phyloP scores from a whole-genome alignment of 2,888 invertebrate genomes.

The Noctua fimbriata region DNA sequence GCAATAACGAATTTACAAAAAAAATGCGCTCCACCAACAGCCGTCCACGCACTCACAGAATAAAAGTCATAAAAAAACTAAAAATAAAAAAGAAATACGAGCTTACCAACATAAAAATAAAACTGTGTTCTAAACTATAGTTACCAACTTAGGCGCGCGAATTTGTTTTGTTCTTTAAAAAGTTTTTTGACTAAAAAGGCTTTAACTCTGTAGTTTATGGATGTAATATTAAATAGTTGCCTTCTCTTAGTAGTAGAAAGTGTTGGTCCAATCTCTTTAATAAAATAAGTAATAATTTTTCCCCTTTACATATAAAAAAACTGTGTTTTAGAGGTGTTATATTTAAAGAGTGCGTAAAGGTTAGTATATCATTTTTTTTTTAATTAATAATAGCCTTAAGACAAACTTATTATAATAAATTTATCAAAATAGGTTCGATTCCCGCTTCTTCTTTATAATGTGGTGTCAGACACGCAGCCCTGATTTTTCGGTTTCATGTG shows the following conservation, averaged over 20 bases:
- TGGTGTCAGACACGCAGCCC: too few species aligned
- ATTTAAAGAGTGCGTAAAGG: constrained; percentile 71
- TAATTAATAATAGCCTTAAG: background rate
- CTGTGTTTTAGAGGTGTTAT: constrained; percentile 72
- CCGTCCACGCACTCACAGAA: constrained; percentile 78
- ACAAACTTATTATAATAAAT: background rate
- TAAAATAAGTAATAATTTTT: constrained; percentile 70
- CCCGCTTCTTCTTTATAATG: too few species aligned
- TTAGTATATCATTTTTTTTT: constrained; percentile 61
- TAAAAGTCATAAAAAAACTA: constrained; percentile 76
- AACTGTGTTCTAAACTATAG: constrained; percentile 78
- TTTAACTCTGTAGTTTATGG: constrained; percentile 73
- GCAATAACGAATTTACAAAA: constrained; percentile 67
- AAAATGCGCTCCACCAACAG: constrained; percentile 81
- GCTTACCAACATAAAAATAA: constrained; percentile 77
- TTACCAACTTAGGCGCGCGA: constrained; percentile 60
- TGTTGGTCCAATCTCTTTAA: constrained; percentile 85
- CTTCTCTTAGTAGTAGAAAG: constrained; percentile 83
- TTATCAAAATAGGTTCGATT: background rate
- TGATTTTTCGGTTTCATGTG: too few species aligned
- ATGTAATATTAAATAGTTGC: constrained; percentile 82
- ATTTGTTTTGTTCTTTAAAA: constrained; percentile 52
- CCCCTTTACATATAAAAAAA: constrained; percentile 67
- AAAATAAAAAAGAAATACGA: constrained; percentile 85
- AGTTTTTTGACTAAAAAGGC: constrained; percentile 70